A percentile compares a stretch with the other conserved stretches of the same genome.
phyloP scores from a whole-genome alignment of 2,797 vertebrate species.

The Delichon dasypus region DNA sequence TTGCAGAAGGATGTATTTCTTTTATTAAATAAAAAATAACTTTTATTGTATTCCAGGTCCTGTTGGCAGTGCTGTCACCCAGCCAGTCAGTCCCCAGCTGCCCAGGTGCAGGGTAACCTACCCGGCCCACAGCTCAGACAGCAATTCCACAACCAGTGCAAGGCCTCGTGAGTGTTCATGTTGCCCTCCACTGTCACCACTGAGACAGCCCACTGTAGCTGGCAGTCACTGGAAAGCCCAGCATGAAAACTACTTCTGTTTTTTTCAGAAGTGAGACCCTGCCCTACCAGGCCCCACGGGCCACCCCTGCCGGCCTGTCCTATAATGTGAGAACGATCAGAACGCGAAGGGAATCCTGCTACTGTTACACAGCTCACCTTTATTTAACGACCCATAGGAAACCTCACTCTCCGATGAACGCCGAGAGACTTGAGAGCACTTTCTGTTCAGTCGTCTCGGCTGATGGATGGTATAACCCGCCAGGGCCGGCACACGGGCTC shows the following conservation, averaged over 20 bases:
- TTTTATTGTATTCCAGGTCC: background rate
- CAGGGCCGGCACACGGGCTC: accelerated
- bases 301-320: accelerated
- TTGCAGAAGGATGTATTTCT: background rate
- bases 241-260: accelerated
- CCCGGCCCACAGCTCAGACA: accelerated
- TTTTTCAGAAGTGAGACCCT: background rate
- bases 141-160: background rate
- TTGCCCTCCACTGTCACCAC: background rate
- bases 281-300: background rate
- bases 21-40: too few relatives aligned
- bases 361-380: accelerated
- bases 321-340: accelerated
- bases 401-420: accelerated
- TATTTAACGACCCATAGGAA: accelerated
- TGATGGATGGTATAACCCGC: accelerated
- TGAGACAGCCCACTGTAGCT: background rate
- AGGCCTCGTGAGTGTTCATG: accelerated
- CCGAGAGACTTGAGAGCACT: accelerated
- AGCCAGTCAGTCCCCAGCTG: too few relatives aligned
- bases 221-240: background rate
- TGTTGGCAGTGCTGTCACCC: background rate
- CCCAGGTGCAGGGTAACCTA: too few relatives aligned
- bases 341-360: accelerated
- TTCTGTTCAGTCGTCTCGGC: accelerated